These are phyloP conservation scores for Sander lucioperca DNA, from an alignment of 2,113 vertebrate genomes.

Conservation along the genomic window DNA sequence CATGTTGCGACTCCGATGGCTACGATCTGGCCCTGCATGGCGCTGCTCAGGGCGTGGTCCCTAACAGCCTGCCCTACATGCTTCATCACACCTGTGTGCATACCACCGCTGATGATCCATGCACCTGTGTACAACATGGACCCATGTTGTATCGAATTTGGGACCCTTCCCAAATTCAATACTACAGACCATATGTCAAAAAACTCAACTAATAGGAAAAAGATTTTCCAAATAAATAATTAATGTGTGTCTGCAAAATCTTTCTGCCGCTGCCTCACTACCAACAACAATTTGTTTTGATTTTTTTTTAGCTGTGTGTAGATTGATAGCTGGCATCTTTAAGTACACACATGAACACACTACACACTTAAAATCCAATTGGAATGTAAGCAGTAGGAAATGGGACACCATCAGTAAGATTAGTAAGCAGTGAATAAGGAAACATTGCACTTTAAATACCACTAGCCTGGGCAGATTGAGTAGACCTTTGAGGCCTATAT, in stretches of 20 bases:
- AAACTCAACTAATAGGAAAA: background rate
- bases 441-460: background rate
- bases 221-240: background rate
- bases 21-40: constrained; percentile 85
- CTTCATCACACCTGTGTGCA: constrained; percentile 96
- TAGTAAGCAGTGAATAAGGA: background rate
- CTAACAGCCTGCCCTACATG: constrained; percentile 94
- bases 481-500: background rate
- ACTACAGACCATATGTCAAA: too few relatives aligned
- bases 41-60: constrained; percentile 87
- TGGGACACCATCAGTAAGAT: background rate
- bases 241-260: background rate
- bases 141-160: too few relatives aligned
- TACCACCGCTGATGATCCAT: constrained; percentile 96
- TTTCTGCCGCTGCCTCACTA: background rate
- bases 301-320: background rate
- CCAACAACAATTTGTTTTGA: background rate
- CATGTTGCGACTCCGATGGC: constrained; percentile 95
- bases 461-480: background rate
- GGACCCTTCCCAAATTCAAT: background rate
- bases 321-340: background rate
- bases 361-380: background rate
- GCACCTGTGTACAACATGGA: constrained; percentile 85
- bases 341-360: background rate
- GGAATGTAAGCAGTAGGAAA: background rate